These are phyloP conservation scores for Chauna torquata DNA, from an alignment of 2,113 vertebrate species.

Conservation along the genomic window DNA sequence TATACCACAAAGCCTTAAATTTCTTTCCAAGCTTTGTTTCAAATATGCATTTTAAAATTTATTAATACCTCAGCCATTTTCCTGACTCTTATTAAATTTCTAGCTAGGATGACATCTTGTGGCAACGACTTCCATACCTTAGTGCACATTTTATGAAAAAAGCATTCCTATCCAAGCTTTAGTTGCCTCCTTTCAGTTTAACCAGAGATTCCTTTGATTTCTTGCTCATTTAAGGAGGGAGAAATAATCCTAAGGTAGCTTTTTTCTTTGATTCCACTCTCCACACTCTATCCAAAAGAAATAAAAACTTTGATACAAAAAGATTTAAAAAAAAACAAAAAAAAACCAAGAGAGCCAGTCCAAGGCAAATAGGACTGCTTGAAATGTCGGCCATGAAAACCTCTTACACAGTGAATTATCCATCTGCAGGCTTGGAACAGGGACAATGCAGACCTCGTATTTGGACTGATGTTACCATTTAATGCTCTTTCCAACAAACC, in stretches of 20 bases:
- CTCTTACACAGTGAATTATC: constrained; percentile 49
- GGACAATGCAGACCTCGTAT: constrained; percentile 33
- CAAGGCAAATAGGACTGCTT: constrained; percentile 46
- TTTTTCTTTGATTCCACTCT: background rate
- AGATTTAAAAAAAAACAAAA: too few species aligned
- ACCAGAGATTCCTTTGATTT: background rate
- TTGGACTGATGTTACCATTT: constrained; percentile 59
- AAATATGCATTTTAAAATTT: background rate
- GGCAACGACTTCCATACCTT: background rate
- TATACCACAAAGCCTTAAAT: background rate
- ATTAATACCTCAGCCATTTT: background rate
- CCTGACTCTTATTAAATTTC: background rate
- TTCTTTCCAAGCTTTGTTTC: background rate
- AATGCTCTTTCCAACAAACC: constrained; percentile 61
- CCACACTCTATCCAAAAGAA: background rate
- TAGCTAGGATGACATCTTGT: background rate
- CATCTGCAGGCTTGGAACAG: constrained; percentile 60
- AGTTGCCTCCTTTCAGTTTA: background rate
- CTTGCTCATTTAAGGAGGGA: background rate
- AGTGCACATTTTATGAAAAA: background rate
- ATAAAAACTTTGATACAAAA: background rate
- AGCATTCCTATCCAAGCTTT: background rate
- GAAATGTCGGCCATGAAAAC: constrained; percentile 54
- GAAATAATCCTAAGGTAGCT: background rate
- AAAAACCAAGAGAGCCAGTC: constrained; percentile 7